Evolutionary conservation across 1,140 invertebrate genomes (phyloP).

Genomic region (Lysiphlebus fabarum): DNA sequence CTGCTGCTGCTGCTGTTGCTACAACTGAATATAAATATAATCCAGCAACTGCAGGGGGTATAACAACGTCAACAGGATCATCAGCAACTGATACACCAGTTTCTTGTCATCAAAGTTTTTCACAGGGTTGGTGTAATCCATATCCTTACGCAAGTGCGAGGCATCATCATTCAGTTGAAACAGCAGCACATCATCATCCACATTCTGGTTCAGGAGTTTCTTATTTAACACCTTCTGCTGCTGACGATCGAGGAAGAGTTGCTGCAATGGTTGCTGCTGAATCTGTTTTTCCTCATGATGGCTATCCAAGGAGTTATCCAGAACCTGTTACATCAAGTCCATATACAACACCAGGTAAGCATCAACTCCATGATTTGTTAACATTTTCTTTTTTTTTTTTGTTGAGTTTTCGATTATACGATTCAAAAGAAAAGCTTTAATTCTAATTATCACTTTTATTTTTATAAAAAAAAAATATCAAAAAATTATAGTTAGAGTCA

Average conservation of each 20-base stretch:
- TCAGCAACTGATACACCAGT: constrained; percentile 58
- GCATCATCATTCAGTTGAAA: constrained; percentile 58
- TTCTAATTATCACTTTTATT: not conserved
- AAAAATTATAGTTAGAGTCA: not conserved
- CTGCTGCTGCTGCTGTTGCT: constrained; percentile 50
- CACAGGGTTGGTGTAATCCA: constrained; percentile 72
- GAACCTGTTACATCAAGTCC: constrained; percentile 74
- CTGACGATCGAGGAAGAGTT: constrained; percentile 64
- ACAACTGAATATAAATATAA: constrained; percentile 61
- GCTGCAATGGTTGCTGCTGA: constrained; percentile 65
- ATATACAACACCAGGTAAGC: constrained; percentile 75
- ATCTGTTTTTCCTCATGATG: constrained; percentile 70
- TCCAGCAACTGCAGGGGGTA: constrained; percentile 51
- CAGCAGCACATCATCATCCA: constrained; percentile 58
- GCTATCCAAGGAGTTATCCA: constrained; percentile 74
- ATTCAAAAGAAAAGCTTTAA: not conserved
- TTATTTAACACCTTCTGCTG: constrained; percentile 61
- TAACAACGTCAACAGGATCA: constrained; percentile 59
- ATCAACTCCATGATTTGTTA: constrained; percentile 32
- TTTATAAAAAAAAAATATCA: not conserved
- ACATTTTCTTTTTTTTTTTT: not conserved
- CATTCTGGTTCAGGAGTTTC: constrained; percentile 55
- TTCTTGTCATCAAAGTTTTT: constrained; percentile 70
- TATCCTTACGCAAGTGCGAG: constrained; percentile 64
- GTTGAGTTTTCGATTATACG: no score